phyloP scores from a whole-genome alignment of 1,140 invertebrate species.

The Magallana gigas region DNA sequence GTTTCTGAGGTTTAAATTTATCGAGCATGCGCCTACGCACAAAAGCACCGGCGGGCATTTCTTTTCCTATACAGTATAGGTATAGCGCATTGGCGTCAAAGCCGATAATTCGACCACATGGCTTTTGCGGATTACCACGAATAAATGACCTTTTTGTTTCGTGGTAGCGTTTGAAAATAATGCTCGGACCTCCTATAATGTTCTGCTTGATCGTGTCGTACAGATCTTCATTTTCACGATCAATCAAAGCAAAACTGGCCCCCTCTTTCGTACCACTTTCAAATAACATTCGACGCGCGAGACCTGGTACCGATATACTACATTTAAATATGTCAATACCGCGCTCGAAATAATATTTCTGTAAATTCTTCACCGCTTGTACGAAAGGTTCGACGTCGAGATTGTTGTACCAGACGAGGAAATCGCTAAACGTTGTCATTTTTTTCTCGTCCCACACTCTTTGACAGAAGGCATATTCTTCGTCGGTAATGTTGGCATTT shows the following conservation, averaged over 20 bases:
- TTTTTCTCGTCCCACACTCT: slow-evolving; percentile 50
- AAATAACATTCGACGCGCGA: slow-evolving; percentile 35
- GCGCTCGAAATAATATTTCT: not conserved
- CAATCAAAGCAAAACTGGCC: slow-evolving; percentile 50
- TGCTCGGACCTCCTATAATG: too few relatives aligned
- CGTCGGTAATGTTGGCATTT: too few relatives aligned
- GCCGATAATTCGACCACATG: too few relatives aligned
- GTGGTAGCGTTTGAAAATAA: too few relatives aligned
- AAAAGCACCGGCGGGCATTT: too few relatives aligned
- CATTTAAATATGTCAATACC: slow-evolving; percentile 61
- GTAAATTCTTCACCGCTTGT: slow-evolving; percentile 49
- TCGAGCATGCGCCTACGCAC: too few relatives aligned
- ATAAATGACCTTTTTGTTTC: too few relatives aligned
- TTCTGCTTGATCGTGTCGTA: not conserved
- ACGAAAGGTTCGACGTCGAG: slow-evolving; percentile 57
- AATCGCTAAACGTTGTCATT: slow-evolving; percentile 56
- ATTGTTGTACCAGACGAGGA: slow-evolving; percentile 61
- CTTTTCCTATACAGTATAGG: too few relatives aligned
- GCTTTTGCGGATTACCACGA: too few relatives aligned
- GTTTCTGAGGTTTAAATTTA: too few relatives aligned
- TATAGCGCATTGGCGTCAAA: too few relatives aligned
- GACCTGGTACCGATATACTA: slow-evolving; percentile 54
- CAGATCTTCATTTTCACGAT: slow-evolving; percentile 52
- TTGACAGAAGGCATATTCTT: too few relatives aligned
- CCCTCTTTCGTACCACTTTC: slow-evolving; percentile 23